A percentile compares a stretch with the other conserved stretches of the same genome.
Evolutionary conservation across 2,797 vertebrate species (phyloP).

Genomic region (Chelon auratus): DNA sequence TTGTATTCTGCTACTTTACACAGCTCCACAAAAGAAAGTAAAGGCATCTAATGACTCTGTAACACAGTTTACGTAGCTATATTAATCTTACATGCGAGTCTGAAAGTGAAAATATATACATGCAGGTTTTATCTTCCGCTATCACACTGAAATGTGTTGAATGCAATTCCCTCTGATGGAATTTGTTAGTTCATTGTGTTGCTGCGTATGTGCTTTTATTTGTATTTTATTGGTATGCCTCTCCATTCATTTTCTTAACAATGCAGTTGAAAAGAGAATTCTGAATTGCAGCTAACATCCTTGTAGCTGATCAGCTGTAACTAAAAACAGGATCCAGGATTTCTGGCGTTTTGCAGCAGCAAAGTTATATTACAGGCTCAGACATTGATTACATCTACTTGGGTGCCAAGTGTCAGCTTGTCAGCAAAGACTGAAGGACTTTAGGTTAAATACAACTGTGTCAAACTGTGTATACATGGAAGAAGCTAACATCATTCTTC

Average conservation of each 20-base stretch:
- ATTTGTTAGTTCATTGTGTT: neutral
- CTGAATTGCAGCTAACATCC: neutral
- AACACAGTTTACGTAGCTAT: conserved; percentile 23
- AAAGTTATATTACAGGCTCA: conserved; percentile 18
- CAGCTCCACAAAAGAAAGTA: conserved; percentile 23
- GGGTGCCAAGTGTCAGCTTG: conserved; percentile 31
- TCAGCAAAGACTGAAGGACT: conserved; percentile 17
- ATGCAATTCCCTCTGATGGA: neutral
- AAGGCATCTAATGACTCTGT: conserved; percentile 18
- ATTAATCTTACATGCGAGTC: conserved; percentile 11
- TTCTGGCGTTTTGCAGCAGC: conserved; percentile 18
- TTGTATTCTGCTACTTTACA: conserved; percentile 34
- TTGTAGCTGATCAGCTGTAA: neutral
- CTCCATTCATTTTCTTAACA: neutral
- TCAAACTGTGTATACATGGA: conserved; percentile 17
- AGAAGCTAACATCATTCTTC: conserved; percentile 3
- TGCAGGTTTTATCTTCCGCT: conserved; percentile 2
- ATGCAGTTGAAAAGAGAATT: conserved; percentile 2
- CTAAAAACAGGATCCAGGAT: neutral
- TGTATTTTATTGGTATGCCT: conserved; percentile 1
- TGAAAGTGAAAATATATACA: conserved; percentile 18
- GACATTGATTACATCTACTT: conserved; percentile 24
- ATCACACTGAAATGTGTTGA: conserved; percentile 4
- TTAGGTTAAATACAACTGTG: conserved; percentile 12
- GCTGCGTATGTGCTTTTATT: neutral